phyloP scores from a whole-genome alignment of 2,113 vertebrate species.

The Anser brachyrhynchus region DNA sequence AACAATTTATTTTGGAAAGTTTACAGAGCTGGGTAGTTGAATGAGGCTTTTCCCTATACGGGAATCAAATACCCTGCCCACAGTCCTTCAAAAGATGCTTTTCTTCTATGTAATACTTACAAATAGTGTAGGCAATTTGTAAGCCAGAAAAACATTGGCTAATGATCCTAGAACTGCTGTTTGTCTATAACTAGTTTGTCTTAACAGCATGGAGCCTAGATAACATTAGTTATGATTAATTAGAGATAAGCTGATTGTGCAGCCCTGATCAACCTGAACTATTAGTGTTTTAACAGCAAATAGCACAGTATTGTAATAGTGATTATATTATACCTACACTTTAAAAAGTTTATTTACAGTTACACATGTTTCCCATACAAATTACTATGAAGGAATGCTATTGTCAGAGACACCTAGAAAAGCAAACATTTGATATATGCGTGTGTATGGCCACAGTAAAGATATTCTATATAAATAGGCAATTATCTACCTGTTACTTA shows the following conservation, averaged over 20 bases:
- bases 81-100: not conserved
- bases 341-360: not conserved
- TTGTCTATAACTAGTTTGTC: not conserved
- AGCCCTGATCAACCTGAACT: not conserved
- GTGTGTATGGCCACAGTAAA: not conserved
- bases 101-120: not conserved
- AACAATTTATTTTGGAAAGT: not conserved
- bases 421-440: not conserved
- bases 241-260: not conserved
- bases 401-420: not conserved
- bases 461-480: not conserved
- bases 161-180: not conserved
- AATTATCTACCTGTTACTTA: not conserved
- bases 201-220: not conserved
- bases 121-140: not conserved
- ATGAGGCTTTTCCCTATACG: not conserved
- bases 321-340: not conserved
- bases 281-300: not conserved
- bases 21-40: not conserved
- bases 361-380: not conserved
- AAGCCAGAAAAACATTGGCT: not conserved
- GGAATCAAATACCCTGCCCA: not conserved
- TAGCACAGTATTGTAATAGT: not conserved
- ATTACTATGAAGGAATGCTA: not conserved
- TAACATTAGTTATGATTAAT: not conserved